phyloP scores from a whole-genome alignment of 2,888 invertebrate species.

The Tenodera sinensis region DNA sequence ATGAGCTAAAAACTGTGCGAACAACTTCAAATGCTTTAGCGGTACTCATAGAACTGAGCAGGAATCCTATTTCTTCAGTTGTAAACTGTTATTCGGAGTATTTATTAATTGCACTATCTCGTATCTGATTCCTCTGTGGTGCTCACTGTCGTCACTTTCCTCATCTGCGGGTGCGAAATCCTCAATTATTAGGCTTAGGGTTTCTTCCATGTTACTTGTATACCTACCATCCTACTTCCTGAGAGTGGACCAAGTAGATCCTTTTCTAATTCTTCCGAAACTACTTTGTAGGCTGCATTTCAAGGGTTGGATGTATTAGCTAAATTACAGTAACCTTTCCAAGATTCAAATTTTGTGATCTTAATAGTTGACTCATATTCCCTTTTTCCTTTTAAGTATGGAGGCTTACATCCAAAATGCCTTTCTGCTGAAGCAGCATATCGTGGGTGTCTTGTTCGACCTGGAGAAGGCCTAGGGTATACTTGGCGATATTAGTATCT shows the following conservation, averaged over 20 bases:
- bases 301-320: neutral
- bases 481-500: too few species aligned
- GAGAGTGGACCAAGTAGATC: neutral
- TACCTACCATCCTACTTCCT: neutral
- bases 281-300: neutral
- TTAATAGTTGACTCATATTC: neutral
- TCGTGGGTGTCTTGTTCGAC: too few species aligned
- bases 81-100: neutral
- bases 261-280: neutral
- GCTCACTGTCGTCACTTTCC: neutral
- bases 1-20: neutral
- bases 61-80: neutral
- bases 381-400: neutral
- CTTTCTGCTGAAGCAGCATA: too few species aligned
- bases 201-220: neutral
- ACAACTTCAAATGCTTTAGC: neutral
- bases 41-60: neutral
- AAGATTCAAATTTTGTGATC: neutral
- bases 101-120: neutral
- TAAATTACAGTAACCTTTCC: neutral
- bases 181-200: neutral
- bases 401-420: too few species aligned
- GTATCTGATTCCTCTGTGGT: neutral
- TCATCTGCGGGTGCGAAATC: neutral
- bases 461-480: too few species aligned